Percentiles rank a stretch among this genome's conserved stretches.
Conservation (phyloP, 1,140 invertebrate genomes). For the Panulirus ornatus region DNA sequence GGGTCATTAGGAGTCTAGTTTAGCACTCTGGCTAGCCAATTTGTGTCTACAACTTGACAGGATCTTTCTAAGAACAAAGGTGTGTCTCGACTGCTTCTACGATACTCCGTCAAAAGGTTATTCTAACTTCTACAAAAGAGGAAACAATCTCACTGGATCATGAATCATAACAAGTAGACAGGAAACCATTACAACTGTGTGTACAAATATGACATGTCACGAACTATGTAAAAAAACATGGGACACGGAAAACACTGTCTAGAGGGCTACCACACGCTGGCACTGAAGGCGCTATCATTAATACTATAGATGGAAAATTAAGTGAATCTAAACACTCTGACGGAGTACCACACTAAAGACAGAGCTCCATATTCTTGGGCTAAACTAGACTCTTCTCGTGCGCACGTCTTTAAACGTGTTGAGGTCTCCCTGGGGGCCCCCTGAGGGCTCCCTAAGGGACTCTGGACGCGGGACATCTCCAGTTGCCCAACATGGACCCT, state of each 20-base stretch:
- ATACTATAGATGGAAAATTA: background rate
- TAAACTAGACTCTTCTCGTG: constrained; percentile 56
- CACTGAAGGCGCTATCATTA: background rate
- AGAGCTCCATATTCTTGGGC: constrained; percentile 13
- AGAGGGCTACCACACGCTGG: constrained; percentile 12
- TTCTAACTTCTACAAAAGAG: constrained; percentile 14
- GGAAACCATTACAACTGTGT: background rate
- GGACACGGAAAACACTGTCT: constrained; percentile 1
- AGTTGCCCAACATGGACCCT: constrained; percentile 26
- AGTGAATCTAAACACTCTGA: constrained; percentile 9
- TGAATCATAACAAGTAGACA: background rate
- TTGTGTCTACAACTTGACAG: background rate
- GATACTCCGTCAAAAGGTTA: constrained; percentile 34
- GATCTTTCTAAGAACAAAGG: background rate
- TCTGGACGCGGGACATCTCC: constrained; percentile 50
- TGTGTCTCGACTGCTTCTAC: background rate
- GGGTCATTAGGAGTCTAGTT: constrained; percentile 47
- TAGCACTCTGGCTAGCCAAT: constrained; percentile 40
- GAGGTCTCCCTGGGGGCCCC: constrained; percentile 22
- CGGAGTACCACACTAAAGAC: constrained; percentile 39
- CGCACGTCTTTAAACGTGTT: constrained; percentile 43
- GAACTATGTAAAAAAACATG: background rate
- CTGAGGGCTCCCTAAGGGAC: constrained; percentile 13
- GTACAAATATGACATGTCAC: background rate
- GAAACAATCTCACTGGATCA: background rate